Evolutionary conservation across 2,113 vertebrate genomes (phyloP), one percentile per base, ranked within the genome.

Genomic region (Potamarius usumacintae): DNA sequence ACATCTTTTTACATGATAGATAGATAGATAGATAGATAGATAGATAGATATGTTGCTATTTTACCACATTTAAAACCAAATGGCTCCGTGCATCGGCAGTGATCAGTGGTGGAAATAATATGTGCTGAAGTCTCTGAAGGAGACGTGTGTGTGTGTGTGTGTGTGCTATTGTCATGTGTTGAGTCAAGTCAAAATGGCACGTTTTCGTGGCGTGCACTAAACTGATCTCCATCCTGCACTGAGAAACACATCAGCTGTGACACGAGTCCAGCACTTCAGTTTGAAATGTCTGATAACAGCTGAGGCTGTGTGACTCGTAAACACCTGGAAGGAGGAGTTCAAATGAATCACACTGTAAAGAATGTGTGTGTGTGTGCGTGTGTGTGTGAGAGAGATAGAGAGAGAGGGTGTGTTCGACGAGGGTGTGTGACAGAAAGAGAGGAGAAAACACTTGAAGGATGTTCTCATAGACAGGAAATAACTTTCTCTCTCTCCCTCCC

Each of bases 381-480:
- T 87, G 82, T 88, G 71, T 78, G 25, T 34, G 77, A 42, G 48
- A 22, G 74, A 10, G 30, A 27, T 20, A 22, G 50, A 27, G 18
- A 27, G 74, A 14, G 52, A n/a, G 82, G 17, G 87, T 71, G 84
- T 85, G 84, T 69, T 65, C 22, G 62, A 25, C 25, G 71, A 7
- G 67, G 25, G 77, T 50, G 55, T 58, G 76, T 67, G 77, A 83
- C 55, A 82, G 53, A 50, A n/a, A 74, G 34, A 86, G 80, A 57
- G 55, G 87, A 91, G 58, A 63, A 84, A 53, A 71, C 89, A 76
- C 78, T 85, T 42, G 55, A 86, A 88, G 79, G 85, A 90, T 86
- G 88, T 88, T 89, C 89, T 85, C 88, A 88, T 25, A 74, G 88
- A 88, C 88, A 90, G 91, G 89, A 91, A 90, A 89, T 85, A 86